Percentiles rank a stretch among this genome's conserved stretches.
Conservation (phyloP, 2,113 vertebrate species). For the Rhadina sibilatrix region DNA sequence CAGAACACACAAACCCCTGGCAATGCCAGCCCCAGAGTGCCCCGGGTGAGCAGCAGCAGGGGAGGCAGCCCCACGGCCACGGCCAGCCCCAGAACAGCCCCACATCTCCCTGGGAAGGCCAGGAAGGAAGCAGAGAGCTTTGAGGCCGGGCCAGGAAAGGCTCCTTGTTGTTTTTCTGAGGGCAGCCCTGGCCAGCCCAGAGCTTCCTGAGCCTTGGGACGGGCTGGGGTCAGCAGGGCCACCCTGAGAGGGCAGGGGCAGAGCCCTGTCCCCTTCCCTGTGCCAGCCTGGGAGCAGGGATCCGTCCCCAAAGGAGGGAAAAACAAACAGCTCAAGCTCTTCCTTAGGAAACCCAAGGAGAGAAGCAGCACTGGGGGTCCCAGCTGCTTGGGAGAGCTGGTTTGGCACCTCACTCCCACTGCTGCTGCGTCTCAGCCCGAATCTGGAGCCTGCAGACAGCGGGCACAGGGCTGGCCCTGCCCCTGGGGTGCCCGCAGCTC, state of each 20-base stretch:
- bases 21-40: background rate
- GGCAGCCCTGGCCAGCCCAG: background rate
- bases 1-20: background rate
- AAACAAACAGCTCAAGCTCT: rapidly evolving
- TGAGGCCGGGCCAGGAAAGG: slow-evolving; percentile 31
- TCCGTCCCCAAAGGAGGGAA: rapidly evolving
- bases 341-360: background rate
- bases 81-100: background rate
- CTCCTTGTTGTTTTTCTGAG: background rate
- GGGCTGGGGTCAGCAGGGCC: background rate
- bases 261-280: background rate
- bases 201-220: background rate
- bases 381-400: too few species aligned
- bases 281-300: rapidly evolving
- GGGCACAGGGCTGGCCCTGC: background rate
- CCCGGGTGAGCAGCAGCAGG: background rate
- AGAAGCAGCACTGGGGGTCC: background rate
- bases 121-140: slow-evolving; percentile 52
- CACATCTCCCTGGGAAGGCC: background rate
- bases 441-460: background rate
- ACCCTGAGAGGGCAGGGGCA: background rate
- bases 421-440: too few species aligned
- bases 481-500: background rate
- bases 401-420: background rate
- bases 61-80: background rate